phyloP scores from a whole-genome alignment of 2,888 invertebrate genomes.

The Acronicta aceris region DNA sequence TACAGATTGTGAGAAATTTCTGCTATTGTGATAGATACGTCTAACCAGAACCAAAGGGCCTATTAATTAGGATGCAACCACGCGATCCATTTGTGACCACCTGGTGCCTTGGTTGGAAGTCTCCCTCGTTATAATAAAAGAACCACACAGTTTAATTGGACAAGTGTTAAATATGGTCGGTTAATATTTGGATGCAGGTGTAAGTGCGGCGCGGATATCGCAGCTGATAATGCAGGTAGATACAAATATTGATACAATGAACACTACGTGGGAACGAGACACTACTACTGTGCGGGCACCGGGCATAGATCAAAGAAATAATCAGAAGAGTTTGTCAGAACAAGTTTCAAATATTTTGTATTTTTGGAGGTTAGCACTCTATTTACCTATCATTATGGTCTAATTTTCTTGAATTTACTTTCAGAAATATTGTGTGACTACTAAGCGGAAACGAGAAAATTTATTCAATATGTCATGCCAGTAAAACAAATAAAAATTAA shows the following conservation, averaged over 20 bases:
- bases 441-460: no score
- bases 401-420: no score
- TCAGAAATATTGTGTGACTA: no score
- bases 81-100: background rate
- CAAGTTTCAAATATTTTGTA: no score
- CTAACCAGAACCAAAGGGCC: no score
- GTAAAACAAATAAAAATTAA: no score
- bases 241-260: slow-evolving; percentile 61
- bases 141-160: slow-evolving; percentile 17
- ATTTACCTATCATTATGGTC: no score
- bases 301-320: slow-evolving; percentile 36
- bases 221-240: slow-evolving; percentile 65
- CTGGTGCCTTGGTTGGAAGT: background rate
- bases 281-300: slow-evolving; percentile 8
- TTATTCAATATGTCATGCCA: no score
- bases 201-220: slow-evolving; percentile 51
- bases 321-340: background rate
- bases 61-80: background rate
- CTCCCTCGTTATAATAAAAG: background rate
- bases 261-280: slow-evolving; percentile 63
- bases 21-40: no score
- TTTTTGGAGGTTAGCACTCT: no score
- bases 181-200: slow-evolving; percentile 35
- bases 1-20: no score
- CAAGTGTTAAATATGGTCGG: slow-evolving; percentile 26